Conservation (phyloP, 30 jellyfish, hydroid and myxozoan species). For the Turritopsis rubra region DNA sequence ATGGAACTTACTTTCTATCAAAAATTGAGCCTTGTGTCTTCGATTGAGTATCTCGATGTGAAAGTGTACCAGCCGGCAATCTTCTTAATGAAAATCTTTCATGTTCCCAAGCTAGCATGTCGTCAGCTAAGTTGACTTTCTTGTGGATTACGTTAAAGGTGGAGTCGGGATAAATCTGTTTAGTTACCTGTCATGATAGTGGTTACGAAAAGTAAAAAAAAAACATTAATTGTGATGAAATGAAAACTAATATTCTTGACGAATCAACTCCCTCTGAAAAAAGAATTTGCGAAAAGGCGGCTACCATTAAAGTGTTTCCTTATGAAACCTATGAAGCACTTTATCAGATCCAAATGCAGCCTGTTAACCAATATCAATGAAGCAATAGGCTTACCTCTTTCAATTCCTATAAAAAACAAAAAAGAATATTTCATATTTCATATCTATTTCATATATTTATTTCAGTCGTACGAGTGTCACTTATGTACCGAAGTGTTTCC, state of each 20-base stretch:
- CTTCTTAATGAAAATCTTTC: slow-evolving; percentile 77
- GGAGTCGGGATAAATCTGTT: slow-evolving; percentile 49
- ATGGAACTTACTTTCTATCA: slow-evolving; percentile 58
- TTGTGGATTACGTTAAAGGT: slow-evolving; percentile 60
- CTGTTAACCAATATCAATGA: too few relatives aligned
- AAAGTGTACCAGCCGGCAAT: slow-evolving; percentile 78
- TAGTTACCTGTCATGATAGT: slow-evolving; percentile 22
- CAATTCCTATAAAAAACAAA: neutral
- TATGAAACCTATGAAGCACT: too few relatives aligned
- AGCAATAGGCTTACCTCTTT: neutral
- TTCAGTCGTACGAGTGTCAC: too few relatives aligned
- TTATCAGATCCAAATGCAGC: too few relatives aligned
- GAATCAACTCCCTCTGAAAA: too few relatives aligned
- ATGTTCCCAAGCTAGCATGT: slow-evolving; percentile 81
- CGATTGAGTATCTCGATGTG: slow-evolving; percentile 46
- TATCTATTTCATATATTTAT: too few relatives aligned
- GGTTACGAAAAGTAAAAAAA: neutral
- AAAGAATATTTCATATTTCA: too few relatives aligned
- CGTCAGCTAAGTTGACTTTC: slow-evolving; percentile 77
- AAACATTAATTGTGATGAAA: neutral
- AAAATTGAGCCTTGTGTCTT: slow-evolving; percentile 42
- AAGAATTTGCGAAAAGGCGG: too few relatives aligned
- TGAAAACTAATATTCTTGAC: too few relatives aligned
- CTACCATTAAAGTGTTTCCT: too few relatives aligned
- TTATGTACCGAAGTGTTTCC: too few relatives aligned